Conservation (phyloP, 2,888 invertebrate genomes). For the Candidula unifasciata region DNA sequence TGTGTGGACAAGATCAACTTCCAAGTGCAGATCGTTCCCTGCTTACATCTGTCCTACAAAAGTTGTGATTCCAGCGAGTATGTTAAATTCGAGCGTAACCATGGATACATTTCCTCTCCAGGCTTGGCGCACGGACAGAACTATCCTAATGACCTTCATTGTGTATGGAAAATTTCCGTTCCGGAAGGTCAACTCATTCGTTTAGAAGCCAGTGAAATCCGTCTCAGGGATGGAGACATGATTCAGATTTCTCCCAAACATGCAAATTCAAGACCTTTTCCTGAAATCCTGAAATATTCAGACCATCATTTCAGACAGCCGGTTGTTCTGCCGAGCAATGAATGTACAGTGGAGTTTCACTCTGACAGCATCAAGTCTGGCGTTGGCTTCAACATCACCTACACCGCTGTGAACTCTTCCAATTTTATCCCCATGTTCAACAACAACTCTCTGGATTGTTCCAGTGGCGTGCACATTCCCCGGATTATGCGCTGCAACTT, state of each 20-base stretch:
- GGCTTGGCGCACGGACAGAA: constrained; percentile 28
- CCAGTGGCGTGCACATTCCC: not conserved
- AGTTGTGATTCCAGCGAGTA: constrained; percentile 27
- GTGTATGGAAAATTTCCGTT: constrained; percentile 34
- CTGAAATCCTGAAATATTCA: not conserved
- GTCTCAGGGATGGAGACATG: constrained; percentile 24
- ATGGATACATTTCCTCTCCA: constrained; percentile 43
- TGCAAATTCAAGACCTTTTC: not conserved
- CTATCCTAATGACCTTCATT: constrained; percentile 36
- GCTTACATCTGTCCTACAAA: constrained; percentile 25
- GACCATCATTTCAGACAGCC: constrained; percentile 37
- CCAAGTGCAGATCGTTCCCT: constrained; percentile 29
- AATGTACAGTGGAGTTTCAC: constrained; percentile 13
- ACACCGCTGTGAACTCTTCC: not conserved
- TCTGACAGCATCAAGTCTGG: constrained; percentile 40
- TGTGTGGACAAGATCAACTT: constrained; percentile 46
- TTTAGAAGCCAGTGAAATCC: constrained; percentile 9
- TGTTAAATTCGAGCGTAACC: not conserved
- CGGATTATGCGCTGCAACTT: constrained; percentile 18
- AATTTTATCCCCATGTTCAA: constrained; percentile 38
- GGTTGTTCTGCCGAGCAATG: constrained; percentile 30
- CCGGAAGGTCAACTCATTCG: constrained; percentile 21
- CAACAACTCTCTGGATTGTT: constrained; percentile 36
- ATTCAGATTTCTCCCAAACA: constrained; percentile 11
- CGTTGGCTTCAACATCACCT: constrained; percentile 35